A percentile compares a stretch with the other conserved stretches of the same genome.
Evolutionary conservation across 1,140 invertebrate species (phyloP).

Genomic region (Tetramorium alpestre): DNA sequence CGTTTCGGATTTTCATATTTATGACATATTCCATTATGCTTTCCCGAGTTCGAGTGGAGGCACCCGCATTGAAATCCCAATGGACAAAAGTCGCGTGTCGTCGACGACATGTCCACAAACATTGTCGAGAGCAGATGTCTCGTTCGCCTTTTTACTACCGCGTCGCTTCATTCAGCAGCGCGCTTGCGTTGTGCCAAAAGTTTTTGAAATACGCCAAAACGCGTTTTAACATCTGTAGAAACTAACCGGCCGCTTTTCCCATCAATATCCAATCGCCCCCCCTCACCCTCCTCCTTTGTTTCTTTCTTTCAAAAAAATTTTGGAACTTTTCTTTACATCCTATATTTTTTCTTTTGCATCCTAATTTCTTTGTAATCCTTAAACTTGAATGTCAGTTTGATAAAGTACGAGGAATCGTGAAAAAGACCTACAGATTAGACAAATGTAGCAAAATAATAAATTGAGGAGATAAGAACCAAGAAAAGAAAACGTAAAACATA

Average conservation of each 20-base stretch:
- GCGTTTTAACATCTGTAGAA: conserved; percentile 51
- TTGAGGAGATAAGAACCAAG: neutral
- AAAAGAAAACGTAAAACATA: conserved; percentile 40
- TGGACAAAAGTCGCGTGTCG: conserved; percentile 83
- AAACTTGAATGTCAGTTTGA: neutral
- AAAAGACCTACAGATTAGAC: neutral
- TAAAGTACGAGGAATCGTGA: neutral
- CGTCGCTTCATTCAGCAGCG: conserved; percentile 49
- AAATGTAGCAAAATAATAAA: neutral
- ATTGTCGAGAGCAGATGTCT: conserved; percentile 84
- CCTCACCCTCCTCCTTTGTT: neutral
- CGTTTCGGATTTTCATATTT: conserved; percentile 75
- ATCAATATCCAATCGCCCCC: neutral
- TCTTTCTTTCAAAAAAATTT: neutral
- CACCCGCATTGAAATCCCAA: conserved; percentile 80
- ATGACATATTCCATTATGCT: conserved; percentile 81
- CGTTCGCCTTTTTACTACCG: conserved; percentile 68
- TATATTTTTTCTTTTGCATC: no score
- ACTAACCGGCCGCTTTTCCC: neutral
- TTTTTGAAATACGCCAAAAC: conserved; percentile 68
- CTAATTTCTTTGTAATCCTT: neutral
- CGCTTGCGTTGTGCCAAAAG: conserved; percentile 59
- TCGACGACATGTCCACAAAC: conserved; percentile 80
- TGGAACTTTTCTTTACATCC: neutral
- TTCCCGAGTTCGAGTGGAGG: conserved; percentile 70